Evolutionary conservation across 2,113 vertebrate species (phyloP).

Genomic region (Bos javanicus): DNA sequence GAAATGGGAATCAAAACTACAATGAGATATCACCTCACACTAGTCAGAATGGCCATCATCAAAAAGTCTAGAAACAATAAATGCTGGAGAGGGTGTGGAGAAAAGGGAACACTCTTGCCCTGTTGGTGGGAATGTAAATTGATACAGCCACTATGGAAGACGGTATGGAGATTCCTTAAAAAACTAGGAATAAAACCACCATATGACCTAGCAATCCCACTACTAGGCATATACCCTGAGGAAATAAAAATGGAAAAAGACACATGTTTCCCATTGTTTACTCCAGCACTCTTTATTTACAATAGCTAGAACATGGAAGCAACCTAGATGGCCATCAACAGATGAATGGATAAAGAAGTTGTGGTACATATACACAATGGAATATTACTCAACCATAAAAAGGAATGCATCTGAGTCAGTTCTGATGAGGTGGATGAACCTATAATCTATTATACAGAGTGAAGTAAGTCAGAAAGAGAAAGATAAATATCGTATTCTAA

Average conservation of each 20-base stretch:
- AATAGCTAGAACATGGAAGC: background rate
- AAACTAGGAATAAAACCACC: background rate
- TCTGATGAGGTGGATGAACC: background rate
- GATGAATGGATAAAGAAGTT: background rate
- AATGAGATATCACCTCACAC: background rate
- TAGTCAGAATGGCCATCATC: background rate
- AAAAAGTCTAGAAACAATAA: background rate
- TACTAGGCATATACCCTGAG: background rate
- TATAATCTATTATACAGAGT: background rate
- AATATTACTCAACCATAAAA: background rate
- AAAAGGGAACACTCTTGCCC: background rate
- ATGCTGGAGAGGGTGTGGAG: background rate
- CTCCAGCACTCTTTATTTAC: background rate
- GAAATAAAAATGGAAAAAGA: background rate
- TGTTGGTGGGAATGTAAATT: background rate
- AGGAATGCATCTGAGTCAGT: background rate
- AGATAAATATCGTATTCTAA: background rate
- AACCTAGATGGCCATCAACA: background rate
- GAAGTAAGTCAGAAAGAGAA: background rate
- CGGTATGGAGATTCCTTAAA: rapidly evolving
- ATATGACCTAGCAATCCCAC: background rate
- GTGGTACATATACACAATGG: background rate
- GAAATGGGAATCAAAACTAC: background rate
- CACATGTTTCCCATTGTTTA: background rate
- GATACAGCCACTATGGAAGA: background rate